phyloP scores from a whole-genome alignment of 2,888 invertebrate genomes.

The Bembecia ichneumoniformis region DNA sequence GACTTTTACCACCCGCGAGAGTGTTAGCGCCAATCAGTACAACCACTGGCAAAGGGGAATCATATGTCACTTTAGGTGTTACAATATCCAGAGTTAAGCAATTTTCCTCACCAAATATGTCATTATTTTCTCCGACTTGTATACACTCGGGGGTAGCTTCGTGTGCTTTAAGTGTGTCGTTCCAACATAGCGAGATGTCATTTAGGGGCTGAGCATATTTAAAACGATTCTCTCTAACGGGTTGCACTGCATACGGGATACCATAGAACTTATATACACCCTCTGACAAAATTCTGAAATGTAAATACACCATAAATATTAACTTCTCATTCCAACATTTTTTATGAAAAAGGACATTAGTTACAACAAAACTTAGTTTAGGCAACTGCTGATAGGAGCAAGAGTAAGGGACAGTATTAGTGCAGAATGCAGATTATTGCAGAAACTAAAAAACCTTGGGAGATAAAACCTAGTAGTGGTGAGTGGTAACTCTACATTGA shows the following conservation, averaged over 20 bases:
- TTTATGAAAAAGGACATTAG: too few relatives aligned
- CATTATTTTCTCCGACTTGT: conserved; percentile 78
- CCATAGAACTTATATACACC: conserved; percentile 86
- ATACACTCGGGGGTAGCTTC: conserved; percentile 78
- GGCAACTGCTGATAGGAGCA: too few relatives aligned
- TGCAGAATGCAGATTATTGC: too few relatives aligned
- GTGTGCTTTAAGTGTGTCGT: conserved; percentile 78
- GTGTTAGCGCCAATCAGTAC: conserved; percentile 86
- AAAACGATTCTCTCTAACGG: conserved; percentile 78
- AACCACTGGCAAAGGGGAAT: conserved; percentile 84
- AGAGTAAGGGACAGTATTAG: too few relatives aligned
- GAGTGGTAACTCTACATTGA: too few relatives aligned
- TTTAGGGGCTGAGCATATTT: conserved; percentile 77
- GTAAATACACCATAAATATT: conserved; percentile 8
- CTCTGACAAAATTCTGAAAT: conserved; percentile 78
- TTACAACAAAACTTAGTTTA: too few relatives aligned
- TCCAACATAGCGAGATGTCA: conserved; percentile 83
- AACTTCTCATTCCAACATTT: neutral
- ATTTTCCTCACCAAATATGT: conserved; percentile 81
- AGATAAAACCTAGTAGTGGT: too few relatives aligned
- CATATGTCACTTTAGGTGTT: conserved; percentile 85
- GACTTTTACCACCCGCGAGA: conserved; percentile 83
- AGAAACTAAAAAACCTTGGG: too few relatives aligned
- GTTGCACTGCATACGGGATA: conserved; percentile 85
- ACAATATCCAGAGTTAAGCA: conserved; percentile 87